phyloP scores from a whole-genome alignment of 1,140 invertebrate species.

The Halesus radiatus region DNA sequence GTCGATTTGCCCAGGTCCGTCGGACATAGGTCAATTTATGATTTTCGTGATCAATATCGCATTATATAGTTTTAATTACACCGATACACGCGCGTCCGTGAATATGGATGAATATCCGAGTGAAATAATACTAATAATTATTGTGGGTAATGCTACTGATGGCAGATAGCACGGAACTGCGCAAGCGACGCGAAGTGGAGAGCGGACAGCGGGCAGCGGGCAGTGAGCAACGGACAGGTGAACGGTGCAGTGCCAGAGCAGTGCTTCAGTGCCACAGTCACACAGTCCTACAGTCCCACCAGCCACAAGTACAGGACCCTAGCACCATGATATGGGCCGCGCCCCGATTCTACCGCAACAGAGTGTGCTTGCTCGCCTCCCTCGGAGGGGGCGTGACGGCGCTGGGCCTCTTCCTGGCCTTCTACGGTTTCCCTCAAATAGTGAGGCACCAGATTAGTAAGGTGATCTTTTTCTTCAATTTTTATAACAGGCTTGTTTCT shows the following conservation, averaged over 20 bases:
- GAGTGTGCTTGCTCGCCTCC: conserved; percentile 39
- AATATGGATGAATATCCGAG: background rate
- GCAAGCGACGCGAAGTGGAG: background rate
- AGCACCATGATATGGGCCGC: background rate
- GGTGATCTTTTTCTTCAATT: conserved; percentile 37
- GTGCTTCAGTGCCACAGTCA: background rate
- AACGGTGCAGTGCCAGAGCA: background rate
- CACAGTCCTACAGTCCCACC: background rate
- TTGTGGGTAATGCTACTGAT: background rate
- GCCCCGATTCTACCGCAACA: background rate
- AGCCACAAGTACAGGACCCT: background rate
- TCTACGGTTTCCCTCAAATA: conserved; percentile 56
- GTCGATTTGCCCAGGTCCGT: no score
- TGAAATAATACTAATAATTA: background rate
- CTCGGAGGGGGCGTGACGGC: conserved; percentile 45
- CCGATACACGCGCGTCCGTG: background rate
- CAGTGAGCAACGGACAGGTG: background rate
- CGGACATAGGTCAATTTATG: background rate
- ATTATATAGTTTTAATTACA: background rate
- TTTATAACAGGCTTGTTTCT: no score
- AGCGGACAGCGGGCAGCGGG: background rate
- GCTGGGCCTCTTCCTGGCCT: conserved; percentile 52
- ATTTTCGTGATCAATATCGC: background rate
- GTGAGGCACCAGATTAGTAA: conserved; percentile 44
- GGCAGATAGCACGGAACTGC: background rate